Conservation (phyloP, 2,888 invertebrate species). For the Drosophila lacicola region DNA sequence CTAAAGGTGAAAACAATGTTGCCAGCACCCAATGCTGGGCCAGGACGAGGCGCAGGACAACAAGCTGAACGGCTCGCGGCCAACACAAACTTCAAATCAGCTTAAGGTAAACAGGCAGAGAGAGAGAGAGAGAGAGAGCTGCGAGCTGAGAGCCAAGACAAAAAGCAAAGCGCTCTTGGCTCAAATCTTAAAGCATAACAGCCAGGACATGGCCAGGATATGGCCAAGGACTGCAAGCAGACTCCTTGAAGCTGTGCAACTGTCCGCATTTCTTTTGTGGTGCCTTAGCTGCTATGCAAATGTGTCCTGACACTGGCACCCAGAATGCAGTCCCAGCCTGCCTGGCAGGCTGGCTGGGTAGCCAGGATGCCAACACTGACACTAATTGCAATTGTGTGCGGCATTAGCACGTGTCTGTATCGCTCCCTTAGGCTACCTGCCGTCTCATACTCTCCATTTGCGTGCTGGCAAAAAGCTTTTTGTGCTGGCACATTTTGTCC, state of each 20-base stretch:
- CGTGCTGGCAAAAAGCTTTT: conserved; percentile 56
- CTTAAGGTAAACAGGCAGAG: conserved; percentile 44
- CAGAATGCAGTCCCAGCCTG: conserved; percentile 8
- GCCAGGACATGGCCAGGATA: background rate
- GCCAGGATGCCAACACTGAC: conserved; percentile 63
- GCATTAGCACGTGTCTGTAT: conserved; percentile 72
- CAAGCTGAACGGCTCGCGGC: conserved; percentile 24
- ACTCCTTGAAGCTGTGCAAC: conserved; percentile 21
- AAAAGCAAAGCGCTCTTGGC: conserved; percentile 24
- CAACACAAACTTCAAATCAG: conserved; percentile 66
- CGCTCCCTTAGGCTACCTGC: conserved; percentile 44
- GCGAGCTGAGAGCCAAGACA: conserved; percentile 40
- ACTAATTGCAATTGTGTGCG: conserved; percentile 79
- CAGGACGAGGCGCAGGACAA: background rate
- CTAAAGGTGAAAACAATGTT: conserved; percentile 41
- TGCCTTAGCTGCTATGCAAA: conserved; percentile 57
- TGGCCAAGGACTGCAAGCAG: conserved; percentile 2
- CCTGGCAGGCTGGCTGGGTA: conserved; percentile 12
- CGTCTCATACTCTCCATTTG: background rate
- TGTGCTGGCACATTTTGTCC: conserved; percentile 35
- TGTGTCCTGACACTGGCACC: conserved; percentile 46
- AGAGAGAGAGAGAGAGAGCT: background rate
- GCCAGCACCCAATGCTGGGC: background rate
- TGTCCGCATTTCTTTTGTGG: conserved; percentile 65
- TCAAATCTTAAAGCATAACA: conserved; percentile 46